Percentiles rank a stretch among this genome's conserved stretches.
Evolutionary conservation across 2,113 vertebrate genomes (phyloP).

Genomic region (Podocnemis expansa): DNA sequence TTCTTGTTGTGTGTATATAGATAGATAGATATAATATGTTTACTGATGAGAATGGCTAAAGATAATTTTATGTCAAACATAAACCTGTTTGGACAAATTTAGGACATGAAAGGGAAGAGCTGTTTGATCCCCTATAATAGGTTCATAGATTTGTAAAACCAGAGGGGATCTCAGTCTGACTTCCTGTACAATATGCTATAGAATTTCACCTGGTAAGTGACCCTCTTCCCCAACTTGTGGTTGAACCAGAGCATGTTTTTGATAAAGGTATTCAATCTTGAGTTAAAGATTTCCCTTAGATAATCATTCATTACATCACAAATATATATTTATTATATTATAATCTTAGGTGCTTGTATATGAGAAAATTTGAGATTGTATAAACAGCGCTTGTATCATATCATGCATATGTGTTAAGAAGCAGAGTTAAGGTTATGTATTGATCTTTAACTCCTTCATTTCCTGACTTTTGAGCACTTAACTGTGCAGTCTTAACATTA

Average conservation of each 20-base stretch:
- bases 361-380: not conserved
- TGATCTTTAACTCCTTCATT: not conserved
- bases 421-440: not conserved
- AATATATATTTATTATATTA: not conserved
- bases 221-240: not conserved
- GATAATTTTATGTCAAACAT: not conserved
- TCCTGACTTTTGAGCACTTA: not conserved
- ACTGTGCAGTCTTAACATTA: not conserved
- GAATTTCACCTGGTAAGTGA: conserved; percentile 10
- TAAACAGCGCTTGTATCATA: not conserved
- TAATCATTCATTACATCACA: not conserved
- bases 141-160: not conserved
- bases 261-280: not conserved
- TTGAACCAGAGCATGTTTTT: not conserved
- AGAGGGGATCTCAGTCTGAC: not conserved
- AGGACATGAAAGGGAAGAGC: not conserved
- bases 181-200: not conserved
- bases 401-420: not conserved
- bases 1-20: too few relatives aligned
- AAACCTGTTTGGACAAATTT: not conserved
- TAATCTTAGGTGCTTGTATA: not conserved
- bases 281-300: not conserved
- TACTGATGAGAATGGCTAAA: conserved; percentile 9
- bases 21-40: too few relatives aligned
- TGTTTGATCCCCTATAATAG: not conserved